Base-by-base conservation (phyloP, 2,888 invertebrate species). In the Agelastica alni region DNA sequence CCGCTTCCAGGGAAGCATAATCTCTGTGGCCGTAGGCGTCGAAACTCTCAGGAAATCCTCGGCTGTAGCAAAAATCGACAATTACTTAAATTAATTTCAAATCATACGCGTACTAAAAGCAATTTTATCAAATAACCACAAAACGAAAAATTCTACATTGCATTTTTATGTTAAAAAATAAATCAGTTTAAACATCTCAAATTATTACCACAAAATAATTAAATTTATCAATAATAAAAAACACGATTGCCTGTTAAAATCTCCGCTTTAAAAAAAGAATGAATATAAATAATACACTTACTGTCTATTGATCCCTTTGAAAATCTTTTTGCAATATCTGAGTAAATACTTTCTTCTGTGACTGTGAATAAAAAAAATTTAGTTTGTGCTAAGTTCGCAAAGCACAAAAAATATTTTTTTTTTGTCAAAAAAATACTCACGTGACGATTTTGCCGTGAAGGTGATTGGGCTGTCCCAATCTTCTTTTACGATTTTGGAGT, bases 1-100 rank as follows among this genome's bases (percentile, higher is more conserved):
- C 4, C 93, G 85, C 79, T 93, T 93, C 95, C 96, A 96, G 45
- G 96, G 96, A 70, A 95, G 81, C 82, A 92, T 88, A 37, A 88
- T 89, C 79, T 95, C 94, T 1, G 91, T 91, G 2, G 91, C 91
- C 2, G 93, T 94, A 18, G 91, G 93, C 42, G 91, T 92, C 44
- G 90, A 88, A 48, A 91, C 91, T 28, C 91, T 83, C 61, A 87
- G 83, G 67, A 85, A 83, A 64, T 91, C 90, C 52, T 80, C 80
- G 63, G 81, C 80, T 70, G 76, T n/a, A n/a, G n/a, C n/a, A n/a
- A n/a, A n/a, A n/a, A n/a, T n/a, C n/a, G n/a, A n/a, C n/a, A n/a
- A n/a, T n/a, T n/a, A n/a, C n/a, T n/a, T n/a, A n/a, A n/a, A n/a
- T n/a, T n/a, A n/a, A n/a, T n/a, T n/a, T n/a, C n/a, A n/a, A n/a